A percentile compares a stretch with the other conserved stretches of the same genome.
Conservation (phyloP, 2,888 invertebrate species). For the Drosophila barbarae region DNA sequence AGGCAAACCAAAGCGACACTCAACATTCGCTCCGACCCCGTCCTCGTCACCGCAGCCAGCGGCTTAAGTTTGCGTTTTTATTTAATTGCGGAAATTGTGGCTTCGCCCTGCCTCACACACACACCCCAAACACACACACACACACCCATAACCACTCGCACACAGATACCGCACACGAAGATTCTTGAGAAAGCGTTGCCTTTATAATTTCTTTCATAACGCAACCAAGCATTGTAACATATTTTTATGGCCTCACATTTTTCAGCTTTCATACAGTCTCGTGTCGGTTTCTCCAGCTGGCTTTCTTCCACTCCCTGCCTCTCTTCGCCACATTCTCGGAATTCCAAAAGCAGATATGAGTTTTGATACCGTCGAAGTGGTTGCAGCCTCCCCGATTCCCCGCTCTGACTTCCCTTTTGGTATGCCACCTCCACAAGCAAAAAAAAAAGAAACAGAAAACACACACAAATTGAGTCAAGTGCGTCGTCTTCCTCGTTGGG, state of each 20-base stretch:
- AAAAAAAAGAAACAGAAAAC: slow-evolving; percentile 6
- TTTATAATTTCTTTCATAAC: slow-evolving; percentile 71
- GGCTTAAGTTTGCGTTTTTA: slow-evolving; percentile 74
- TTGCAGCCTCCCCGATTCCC: slow-evolving; percentile 31
- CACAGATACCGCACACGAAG: slow-evolving; percentile 15
- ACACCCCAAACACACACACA: slow-evolving; percentile 11
- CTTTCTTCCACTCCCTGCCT: no score
- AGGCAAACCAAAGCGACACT: slow-evolving; percentile 61
- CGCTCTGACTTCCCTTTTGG: slow-evolving; percentile 16
- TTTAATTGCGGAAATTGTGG: slow-evolving; percentile 74
- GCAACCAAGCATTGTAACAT: slow-evolving; percentile 69
- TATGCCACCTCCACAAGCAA: slow-evolving; percentile 1
- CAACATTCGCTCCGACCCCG: slow-evolving; percentile 57
- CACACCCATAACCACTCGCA: not conserved
- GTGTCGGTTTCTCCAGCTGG: slow-evolving; percentile 32
- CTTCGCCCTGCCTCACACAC: slow-evolving; percentile 50
- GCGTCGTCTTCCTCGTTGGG: slow-evolving; percentile 49
- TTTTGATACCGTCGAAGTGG: slow-evolving; percentile 59
- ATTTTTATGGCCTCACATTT: slow-evolving; percentile 70
- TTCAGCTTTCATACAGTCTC: slow-evolving; percentile 51
- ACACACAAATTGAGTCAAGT: slow-evolving; percentile 67
- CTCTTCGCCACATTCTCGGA: slow-evolving; percentile 57
- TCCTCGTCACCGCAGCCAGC: slow-evolving; percentile 27
- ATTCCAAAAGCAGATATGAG: slow-evolving; percentile 67
- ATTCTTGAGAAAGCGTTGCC: slow-evolving; percentile 40